Evolutionary conservation across 2,113 vertebrate species (phyloP).

Genomic region (Illadopsis cleaveri): DNA sequence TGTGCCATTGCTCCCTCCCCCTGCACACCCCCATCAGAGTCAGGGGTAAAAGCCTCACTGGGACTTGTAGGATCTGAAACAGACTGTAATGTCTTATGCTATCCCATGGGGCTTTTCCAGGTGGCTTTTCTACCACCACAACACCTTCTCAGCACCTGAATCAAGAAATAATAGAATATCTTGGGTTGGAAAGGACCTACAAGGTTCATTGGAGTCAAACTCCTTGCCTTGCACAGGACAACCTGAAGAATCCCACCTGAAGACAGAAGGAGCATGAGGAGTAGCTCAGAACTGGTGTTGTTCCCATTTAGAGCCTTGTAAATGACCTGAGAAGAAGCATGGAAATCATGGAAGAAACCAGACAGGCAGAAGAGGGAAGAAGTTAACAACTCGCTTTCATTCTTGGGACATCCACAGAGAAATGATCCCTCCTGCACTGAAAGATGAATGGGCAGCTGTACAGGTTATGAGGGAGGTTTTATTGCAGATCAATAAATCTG

Average conservation of each 20-base stretch:
- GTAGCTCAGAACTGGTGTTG: background rate
- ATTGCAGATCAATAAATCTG: slow-evolving; percentile 84
- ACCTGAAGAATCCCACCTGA: background rate
- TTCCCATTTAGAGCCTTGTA: background rate
- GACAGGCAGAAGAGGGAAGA: slow-evolving; percentile 19
- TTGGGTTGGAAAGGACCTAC: background rate
- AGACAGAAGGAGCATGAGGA: background rate
- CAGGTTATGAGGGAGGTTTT: slow-evolving; percentile 84
- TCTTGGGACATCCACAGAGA: slow-evolving; percentile 72
- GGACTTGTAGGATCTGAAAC: background rate
- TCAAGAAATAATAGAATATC: background rate
- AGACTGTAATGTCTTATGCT: background rate
- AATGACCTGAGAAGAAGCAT: background rate
- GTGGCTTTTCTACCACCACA: background rate
- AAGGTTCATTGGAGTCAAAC: background rate
- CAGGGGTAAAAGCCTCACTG: background rate
- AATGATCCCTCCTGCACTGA: slow-evolving; percentile 71
- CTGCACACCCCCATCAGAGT: rapidly evolving
- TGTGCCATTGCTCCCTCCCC: background rate
- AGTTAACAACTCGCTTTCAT: slow-evolving; percentile 68
- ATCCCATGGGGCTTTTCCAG: background rate
- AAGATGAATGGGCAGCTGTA: slow-evolving; percentile 79
- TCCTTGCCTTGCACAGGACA: background rate
- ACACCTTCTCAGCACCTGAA: background rate
- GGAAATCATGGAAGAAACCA: background rate